Conservation (phyloP, 2,888 invertebrate species). For the Ophioninae sp. region DNA sequence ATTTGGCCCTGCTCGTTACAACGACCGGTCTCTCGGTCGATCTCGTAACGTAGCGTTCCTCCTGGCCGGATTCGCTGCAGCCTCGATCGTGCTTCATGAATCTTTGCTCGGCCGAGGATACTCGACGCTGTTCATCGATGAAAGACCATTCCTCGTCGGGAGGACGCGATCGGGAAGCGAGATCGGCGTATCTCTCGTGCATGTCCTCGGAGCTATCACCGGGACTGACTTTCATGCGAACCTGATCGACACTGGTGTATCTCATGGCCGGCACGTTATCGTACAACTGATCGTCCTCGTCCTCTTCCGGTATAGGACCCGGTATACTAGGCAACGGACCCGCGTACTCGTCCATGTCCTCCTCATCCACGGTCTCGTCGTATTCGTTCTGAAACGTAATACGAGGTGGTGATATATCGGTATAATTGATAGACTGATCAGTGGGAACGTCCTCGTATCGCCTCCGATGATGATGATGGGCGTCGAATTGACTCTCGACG, state of each 20-base stretch:
- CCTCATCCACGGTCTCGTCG: slow-evolving; percentile 75
- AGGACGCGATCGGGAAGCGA: slow-evolving; percentile 70
- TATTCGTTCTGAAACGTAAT: slow-evolving; percentile 74
- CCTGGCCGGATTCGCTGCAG: slow-evolving; percentile 71
- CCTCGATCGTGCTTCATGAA: slow-evolving; percentile 68
- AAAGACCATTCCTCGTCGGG: slow-evolving; percentile 77
- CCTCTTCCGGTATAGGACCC: slow-evolving; percentile 77
- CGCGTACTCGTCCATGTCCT: slow-evolving; percentile 73
- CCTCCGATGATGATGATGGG: slow-evolving; percentile 68
- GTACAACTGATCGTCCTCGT: slow-evolving; percentile 76
- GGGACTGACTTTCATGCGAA: slow-evolving; percentile 74
- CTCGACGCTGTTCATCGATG: slow-evolving; percentile 65
- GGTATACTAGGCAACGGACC: slow-evolving; percentile 68
- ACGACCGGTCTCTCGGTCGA: slow-evolving; percentile 83
- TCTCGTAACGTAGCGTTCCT: slow-evolving; percentile 79
- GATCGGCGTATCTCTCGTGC: slow-evolving; percentile 77
- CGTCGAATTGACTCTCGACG: slow-evolving; percentile 77
- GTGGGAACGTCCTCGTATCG: slow-evolving; percentile 66
- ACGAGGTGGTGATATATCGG: slow-evolving; percentile 75
- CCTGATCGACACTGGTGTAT: slow-evolving; percentile 74
- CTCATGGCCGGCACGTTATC: slow-evolving; percentile 79
- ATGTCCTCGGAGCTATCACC: slow-evolving; percentile 78
- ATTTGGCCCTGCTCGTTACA: slow-evolving; percentile 80
- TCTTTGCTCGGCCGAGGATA: background rate
- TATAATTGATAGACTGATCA: slow-evolving; percentile 62